Evolutionary conservation across 1,140 invertebrate species (phyloP), one percentile per base, ranked within the genome.

Genomic region (Papilio polyxenes): DNA sequence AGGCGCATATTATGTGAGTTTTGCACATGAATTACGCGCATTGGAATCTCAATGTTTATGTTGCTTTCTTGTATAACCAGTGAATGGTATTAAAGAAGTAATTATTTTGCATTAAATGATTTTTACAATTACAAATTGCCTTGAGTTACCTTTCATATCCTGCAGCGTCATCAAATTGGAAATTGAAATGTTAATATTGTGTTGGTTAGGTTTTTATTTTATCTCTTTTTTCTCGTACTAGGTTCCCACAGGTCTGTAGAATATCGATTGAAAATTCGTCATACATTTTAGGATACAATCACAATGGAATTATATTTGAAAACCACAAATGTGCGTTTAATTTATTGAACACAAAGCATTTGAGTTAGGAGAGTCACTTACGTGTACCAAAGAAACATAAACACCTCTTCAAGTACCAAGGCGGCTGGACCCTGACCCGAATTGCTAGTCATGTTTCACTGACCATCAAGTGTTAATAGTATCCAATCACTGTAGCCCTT

Each of bases 61-160:
- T 59, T 9, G 8, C 7, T 59, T 59, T n/a, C 56, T 17, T 59
- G 49, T 51, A 51, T 59, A 59, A 59, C 56, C 56, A 59, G 56
- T 20, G 8, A 59, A 59, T 59, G 56, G n/a, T 65, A 65, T 65
- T 23, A 15, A 65, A 4, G 23, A 31, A n/a, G 20, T 15, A 31
- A 65, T 31, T 65, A 37, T 23, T 31, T 65, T 13, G n/a, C 20
- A 62, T 17, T 62, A 9, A 62, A 20, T n/a, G 7, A 62, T 44
- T 44, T 31, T 6, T 17, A 62, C 20, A 62, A 31, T 31, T 65
- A 15, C 62, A 65, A 65, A 65, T 31, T 31, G 11, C 62, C 62
- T 65, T 65, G 62, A 65, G 17, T 65, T 65, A 65, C 62, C 62
- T 65, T 65, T 65, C 62, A 65, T 31, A 65, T 65, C 62, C 62